Percentiles rank a stretch among this genome's conserved stretches.
phyloP scores from a whole-genome alignment of 2,113 vertebrate genomes.

The Myiagra hebetior region DNA sequence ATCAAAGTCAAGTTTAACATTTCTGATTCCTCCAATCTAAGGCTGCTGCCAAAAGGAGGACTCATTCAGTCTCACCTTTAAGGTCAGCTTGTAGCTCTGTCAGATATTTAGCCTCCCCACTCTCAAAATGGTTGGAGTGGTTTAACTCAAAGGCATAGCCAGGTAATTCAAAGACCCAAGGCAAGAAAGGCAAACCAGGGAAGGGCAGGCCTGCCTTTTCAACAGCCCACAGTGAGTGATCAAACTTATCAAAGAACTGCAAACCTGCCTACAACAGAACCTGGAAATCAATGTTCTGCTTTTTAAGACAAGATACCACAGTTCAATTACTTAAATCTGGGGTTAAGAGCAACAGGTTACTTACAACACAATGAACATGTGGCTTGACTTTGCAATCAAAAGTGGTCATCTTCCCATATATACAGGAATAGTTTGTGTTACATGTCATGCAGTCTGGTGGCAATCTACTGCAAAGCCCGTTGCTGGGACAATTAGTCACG shows the following conservation, averaged over 20 bases:
- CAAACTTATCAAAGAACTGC: not conserved
- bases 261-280: not conserved
- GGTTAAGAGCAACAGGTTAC: constrained; percentile 53
- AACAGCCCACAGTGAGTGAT: not conserved
- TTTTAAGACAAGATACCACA: not conserved
- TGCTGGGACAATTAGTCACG: constrained; percentile 84
- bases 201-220: not conserved
- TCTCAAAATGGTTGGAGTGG: not conserved
- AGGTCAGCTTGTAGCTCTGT: not conserved
- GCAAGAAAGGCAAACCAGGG: not conserved
- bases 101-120: not conserved
- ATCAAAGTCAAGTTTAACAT: not conserved
- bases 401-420: constrained; percentile 80
- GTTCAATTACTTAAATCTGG: not conserved
- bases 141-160: not conserved
- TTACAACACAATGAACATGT: constrained; percentile 87
- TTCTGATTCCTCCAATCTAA: not conserved
- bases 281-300: not conserved
- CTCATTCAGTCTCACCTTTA: not conserved
- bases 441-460: constrained; percentile 87
- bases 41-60: not conserved
- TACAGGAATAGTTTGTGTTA: constrained; percentile 84
- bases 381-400: constrained; percentile 84
- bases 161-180: not conserved
- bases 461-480: constrained; percentile 82